Percentiles rank a stretch among this genome's conserved stretches.
Conservation (phyloP, 1,140 invertebrate species). For the Drosophila jambulina region DNA sequence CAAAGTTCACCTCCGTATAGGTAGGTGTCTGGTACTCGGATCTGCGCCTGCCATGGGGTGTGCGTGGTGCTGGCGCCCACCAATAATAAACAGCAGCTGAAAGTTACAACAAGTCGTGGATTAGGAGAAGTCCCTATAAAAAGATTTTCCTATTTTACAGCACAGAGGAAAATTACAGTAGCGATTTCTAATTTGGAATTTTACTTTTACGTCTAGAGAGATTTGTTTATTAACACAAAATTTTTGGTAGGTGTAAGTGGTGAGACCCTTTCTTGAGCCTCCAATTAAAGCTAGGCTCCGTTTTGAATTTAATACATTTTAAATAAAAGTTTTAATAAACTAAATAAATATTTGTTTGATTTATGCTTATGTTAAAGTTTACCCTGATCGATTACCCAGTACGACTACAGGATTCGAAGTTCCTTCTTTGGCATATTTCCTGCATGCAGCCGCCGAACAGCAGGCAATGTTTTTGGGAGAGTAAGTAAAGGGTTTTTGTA, state of each 20-base stretch:
- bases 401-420: not conserved
- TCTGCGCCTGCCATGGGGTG: not conserved
- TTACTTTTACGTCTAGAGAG: too few species aligned
- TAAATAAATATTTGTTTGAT: not conserved
- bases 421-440: not conserved
- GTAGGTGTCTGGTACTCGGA: not conserved
- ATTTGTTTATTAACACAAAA: too few species aligned
- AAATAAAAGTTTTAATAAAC: too few species aligned
- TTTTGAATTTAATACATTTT: too few species aligned
- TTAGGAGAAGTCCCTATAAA: constrained; percentile 26
- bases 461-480: not conserved
- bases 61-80: constrained; percentile 38
- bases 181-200: not conserved
- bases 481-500: not conserved
- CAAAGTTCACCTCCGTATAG: constrained; percentile 15
- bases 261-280: too few species aligned
- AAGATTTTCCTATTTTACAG: constrained; percentile 27
- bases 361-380: not conserved
- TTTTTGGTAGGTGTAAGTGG: too few species aligned
- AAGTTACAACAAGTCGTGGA: constrained; percentile 49
- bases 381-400: not conserved
- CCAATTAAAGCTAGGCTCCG: too few species aligned
- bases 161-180: not conserved
- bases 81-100: constrained; percentile 36
- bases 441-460: not conserved